Conservation (phyloP, 2,797 vertebrate genomes). For the Dendrocincla fuliginosa region DNA sequence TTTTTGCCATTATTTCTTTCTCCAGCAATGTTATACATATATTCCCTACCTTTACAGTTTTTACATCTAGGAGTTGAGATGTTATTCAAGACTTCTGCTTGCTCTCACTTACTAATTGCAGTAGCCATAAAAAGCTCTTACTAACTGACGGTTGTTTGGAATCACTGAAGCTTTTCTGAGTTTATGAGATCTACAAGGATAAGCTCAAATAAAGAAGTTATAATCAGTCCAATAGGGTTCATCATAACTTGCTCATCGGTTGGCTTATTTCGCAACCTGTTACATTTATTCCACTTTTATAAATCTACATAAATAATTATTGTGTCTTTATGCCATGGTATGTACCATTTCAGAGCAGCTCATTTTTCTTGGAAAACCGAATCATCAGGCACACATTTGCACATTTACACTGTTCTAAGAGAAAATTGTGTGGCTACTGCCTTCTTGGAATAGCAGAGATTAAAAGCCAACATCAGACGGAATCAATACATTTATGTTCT, state of each 20-base stretch:
- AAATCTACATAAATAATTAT: background rate
- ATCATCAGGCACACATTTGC: background rate
- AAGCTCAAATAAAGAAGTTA: conserved; percentile 35
- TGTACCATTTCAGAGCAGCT: background rate
- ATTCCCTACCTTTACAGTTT: background rate
- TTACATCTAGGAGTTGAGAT: background rate
- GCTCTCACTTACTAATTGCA: conserved; percentile 49
- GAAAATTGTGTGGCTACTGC: rapidly evolving
- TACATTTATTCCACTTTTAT: background rate
- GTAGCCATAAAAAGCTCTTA: conserved; percentile 39
- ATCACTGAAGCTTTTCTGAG: conserved; percentile 36
- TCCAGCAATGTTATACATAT: background rate
- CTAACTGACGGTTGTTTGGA: conserved; percentile 51
- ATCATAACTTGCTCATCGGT: background rate
- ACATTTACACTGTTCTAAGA: background rate
- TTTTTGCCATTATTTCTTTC: background rate
- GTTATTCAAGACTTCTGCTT: conserved; percentile 45
- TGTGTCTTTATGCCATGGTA: background rate
- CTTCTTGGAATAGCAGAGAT: background rate
- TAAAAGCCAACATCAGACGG: background rate
- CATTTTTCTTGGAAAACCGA: background rate
- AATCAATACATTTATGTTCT: background rate
- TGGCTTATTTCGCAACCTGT: background rate
- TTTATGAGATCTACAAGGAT: conserved; percentile 30
- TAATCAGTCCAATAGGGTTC: background rate